Percentiles rank a stretch among this genome's conserved stretches.
Evolutionary conservation across 1,140 invertebrate species (phyloP).

Genomic region (Platorchestia sp.): DNA sequence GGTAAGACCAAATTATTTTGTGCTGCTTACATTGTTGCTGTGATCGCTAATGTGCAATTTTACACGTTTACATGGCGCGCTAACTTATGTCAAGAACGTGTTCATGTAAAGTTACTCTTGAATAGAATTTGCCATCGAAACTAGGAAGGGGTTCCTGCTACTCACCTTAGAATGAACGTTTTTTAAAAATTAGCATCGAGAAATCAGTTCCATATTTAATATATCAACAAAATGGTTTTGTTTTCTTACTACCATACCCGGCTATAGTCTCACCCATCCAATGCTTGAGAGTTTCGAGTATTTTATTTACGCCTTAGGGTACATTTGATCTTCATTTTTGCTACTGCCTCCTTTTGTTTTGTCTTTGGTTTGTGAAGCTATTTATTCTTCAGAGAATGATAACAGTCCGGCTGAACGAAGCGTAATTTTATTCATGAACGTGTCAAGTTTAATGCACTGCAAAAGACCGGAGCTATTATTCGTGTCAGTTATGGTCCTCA

Average conservation of each 20-base stretch:
- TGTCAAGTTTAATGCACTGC: neutral
- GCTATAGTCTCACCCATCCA: neutral
- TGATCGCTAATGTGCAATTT: neutral
- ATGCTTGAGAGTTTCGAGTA: neutral
- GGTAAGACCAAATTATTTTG: neutral
- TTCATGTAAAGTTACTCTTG: neutral
- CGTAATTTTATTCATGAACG: neutral
- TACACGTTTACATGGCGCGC: neutral
- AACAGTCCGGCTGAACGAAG: neutral
- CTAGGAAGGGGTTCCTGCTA: neutral
- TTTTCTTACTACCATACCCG: neutral
- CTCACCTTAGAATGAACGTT: too few species aligned
- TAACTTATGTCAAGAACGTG: neutral
- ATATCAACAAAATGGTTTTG: neutral
- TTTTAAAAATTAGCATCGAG: neutral
- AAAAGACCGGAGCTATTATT: neutral
- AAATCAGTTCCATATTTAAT: neutral
- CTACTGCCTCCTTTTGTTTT: neutral
- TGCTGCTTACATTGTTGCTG: neutral
- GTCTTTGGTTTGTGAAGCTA: neutral
- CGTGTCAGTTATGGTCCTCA: neutral
- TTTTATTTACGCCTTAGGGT: neutral
- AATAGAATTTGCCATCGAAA: neutral
- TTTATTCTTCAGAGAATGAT: neutral
- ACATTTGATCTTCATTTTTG: neutral